phyloP scores from a whole-genome alignment of 2,113 vertebrate species.

The Fregetta grallaria region DNA sequence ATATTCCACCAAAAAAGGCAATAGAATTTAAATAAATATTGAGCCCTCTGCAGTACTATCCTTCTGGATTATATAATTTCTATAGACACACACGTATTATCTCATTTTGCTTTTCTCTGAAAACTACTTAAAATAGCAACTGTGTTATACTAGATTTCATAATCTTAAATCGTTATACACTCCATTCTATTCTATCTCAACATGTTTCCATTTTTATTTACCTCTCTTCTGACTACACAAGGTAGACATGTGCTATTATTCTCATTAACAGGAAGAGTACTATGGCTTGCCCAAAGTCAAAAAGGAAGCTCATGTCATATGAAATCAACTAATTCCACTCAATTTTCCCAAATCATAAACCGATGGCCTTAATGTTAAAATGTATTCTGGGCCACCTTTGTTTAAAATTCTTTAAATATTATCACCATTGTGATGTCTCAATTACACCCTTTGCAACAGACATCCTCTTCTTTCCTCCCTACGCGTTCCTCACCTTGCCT shows the following conservation, averaged over 20 bases:
- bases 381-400: neutral
- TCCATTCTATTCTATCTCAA: neutral
- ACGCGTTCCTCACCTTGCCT: neutral
- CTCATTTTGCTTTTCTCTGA: neutral
- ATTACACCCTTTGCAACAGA: neutral
- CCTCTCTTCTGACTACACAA: neutral
- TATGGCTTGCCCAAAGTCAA: neutral
- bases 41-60: neutral
- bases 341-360: neutral
- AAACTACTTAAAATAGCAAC: neutral
- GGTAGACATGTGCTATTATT: neutral
- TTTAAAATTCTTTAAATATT: neutral
- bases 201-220: neutral
- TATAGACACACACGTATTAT: accelerated
- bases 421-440: neutral
- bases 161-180: neutral
- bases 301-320: neutral
- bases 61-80: neutral
- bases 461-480: neutral
- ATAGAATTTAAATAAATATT: neutral
- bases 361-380: neutral
- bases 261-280: neutral
- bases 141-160: neutral
- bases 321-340: neutral
- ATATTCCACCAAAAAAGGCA: neutral